Percentiles rank a stretch among this genome's conserved stretches.
These are phyloP conservation scores for Peromyscus aztecus DNA, from an alignment of 2,797 vertebrate genomes.

Conservation along the genomic window DNA sequence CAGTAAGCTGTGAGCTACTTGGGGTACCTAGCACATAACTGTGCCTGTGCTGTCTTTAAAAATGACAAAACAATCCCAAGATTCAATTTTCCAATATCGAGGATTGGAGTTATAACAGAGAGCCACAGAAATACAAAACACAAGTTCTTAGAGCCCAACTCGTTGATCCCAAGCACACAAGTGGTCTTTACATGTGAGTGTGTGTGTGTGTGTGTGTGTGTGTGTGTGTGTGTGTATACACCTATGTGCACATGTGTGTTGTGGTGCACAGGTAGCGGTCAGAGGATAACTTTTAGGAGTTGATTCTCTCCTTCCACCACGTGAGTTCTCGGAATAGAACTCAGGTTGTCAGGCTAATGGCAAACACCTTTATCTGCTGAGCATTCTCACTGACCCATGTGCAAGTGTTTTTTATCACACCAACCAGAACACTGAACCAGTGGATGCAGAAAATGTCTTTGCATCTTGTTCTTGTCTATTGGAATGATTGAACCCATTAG, in stretches of 20 bases:
- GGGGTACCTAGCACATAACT: fast-evolving
- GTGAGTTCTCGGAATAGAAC: not conserved
- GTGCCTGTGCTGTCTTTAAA: not conserved
- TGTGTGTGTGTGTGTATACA: not conserved
- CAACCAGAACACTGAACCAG: not conserved
- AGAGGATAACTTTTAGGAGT: not conserved
- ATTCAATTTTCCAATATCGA: not conserved
- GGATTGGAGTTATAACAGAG: not conserved
- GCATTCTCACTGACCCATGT: not conserved
- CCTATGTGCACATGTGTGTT: not conserved
- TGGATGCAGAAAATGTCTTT: not conserved
- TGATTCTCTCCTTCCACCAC: too few relatives aligned
- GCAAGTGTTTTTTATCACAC: not conserved
- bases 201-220: not conserved
- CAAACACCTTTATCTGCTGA: not conserved
- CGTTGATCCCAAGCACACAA: not conserved
- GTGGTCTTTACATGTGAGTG: not conserved
- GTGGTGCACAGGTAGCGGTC: not conserved
- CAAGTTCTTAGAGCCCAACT: too few relatives aligned
- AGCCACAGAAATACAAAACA: not conserved
- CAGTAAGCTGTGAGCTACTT: not conserved
- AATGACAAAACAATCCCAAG: not conserved
- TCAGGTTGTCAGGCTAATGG: not conserved
- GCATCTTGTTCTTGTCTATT: not conserved
- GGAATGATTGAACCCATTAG: not conserved